Conservation (phyloP, 2,113 vertebrate genomes). For the Callithrix jacchus region DNA sequence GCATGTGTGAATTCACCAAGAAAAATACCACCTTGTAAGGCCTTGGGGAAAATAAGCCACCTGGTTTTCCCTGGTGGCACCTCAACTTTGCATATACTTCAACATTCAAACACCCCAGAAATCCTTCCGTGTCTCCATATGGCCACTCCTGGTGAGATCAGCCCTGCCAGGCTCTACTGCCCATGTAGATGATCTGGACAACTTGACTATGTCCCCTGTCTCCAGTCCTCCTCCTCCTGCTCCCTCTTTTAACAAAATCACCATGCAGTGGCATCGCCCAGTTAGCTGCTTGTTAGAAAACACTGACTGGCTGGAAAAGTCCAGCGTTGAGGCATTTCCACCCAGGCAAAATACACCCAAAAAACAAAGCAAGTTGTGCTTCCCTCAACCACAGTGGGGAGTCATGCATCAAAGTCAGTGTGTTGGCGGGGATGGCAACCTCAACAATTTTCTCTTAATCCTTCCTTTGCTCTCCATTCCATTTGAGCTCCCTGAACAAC, state of each 20-base stretch:
- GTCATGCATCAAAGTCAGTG: neutral
- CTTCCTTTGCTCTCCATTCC: neutral
- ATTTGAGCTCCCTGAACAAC: neutral
- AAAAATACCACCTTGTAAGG: neutral
- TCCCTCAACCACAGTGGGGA: neutral
- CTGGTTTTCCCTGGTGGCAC: neutral
- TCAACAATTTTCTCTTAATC: neutral
- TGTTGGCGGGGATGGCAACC: neutral
- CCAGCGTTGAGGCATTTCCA: neutral
- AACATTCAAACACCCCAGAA: neutral
- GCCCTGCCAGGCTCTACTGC: neutral
- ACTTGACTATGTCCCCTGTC: neutral
- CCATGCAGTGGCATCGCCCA: neutral
- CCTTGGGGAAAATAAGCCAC: neutral
- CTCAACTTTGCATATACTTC: neutral
- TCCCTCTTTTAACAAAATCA: neutral
- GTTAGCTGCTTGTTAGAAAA: neutral
- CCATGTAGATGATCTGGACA: neutral
- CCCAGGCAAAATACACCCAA: neutral
- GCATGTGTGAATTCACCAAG: neutral
- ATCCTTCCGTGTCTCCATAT: neutral
- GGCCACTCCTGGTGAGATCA: neutral
- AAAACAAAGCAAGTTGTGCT: neutral
- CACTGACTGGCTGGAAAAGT: neutral
- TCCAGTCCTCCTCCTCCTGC: neutral